Percentiles rank a stretch among this genome's conserved stretches.
These are phyloP conservation scores for Cryptocheilus praepositus DNA, from an alignment of 2,888 invertebrate genomes.

Conservation along the genomic window DNA sequence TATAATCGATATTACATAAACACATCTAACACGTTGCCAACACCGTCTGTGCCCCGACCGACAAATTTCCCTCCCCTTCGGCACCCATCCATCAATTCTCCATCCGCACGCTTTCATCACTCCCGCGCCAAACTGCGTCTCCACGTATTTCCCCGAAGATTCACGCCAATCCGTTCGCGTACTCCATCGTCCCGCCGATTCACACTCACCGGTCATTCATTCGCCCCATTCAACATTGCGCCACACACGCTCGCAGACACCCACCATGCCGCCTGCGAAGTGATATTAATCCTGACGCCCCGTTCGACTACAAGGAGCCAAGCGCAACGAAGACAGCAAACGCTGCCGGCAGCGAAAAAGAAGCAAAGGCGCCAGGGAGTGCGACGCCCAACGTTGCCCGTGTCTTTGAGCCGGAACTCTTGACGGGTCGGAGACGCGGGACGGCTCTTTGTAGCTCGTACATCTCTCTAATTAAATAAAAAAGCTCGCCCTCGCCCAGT, in stretches of 20 bases:
- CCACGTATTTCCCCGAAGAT: no score
- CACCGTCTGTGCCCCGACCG: no score
- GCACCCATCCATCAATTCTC: no score
- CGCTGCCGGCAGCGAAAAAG: constrained; percentile 5
- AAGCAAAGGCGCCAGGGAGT: constrained; percentile 1
- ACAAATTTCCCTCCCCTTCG: no score
- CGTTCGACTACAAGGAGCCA: constrained; percentile 8
- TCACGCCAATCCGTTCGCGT: no score
- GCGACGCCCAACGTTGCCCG: constrained; percentile 6
- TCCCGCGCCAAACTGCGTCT: no score
- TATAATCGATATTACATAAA: no score
- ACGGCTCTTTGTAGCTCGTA: constrained; percentile 63
- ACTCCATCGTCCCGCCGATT: not conserved
- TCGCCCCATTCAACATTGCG: not conserved
- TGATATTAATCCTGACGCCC: constrained; percentile 9
- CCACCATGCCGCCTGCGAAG: no score
- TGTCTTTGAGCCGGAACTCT: constrained; percentile 43
- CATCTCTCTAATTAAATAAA: constrained; percentile 72
- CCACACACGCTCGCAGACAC: no score
- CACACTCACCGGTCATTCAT: no score
- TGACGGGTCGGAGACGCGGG: constrained; percentile 25
- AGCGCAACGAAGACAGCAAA: constrained; percentile 18
- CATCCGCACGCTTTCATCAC: no score
- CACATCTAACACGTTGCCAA: no score
- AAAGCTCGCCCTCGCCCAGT: constrained; percentile 46